Base-by-base conservation (phyloP, 2,888 invertebrate genomes). In the Mesorhabditis belari region DNA sequence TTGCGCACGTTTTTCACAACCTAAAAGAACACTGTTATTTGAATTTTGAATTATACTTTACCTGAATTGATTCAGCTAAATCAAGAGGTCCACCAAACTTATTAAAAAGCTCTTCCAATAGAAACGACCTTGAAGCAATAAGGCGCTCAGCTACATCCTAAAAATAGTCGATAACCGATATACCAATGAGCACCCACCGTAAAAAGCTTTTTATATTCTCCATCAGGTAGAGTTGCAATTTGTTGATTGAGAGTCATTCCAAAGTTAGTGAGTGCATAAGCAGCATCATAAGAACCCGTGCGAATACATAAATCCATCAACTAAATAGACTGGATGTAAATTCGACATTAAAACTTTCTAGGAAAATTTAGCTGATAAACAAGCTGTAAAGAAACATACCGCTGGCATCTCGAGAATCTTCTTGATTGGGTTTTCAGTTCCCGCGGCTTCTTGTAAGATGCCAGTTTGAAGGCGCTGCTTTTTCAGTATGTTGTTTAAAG, bases 241-340 rank as follows among this genome's bases (percentile, higher is more conserved):
- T 71, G 69, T 55, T 71, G 68, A 44, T 71, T 70, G 49, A 73
- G 63, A 12, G 65, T 64, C 67, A 73, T 67, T 52, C 77, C 79
- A 58, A 75, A 79, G 55, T 77, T 80, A 6, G 79, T 80, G n/a
- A 79, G 63, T 2, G 79, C 71, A 55, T 78, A 79, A 17, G 79
- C 79, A 0, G 73, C 61, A 25, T 79, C 79, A 56, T 79, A 79
- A 53, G 76, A 73, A 3, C 79, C 79, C 17, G 75, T 70, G 12
- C 77, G 71, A 54, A 79, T 75, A 58, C 77, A 79, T n/a, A 75
- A 61, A 53, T 79, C 77, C 79, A 79, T 79, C 58, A 73, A 65
- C 77, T 77, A 56, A 54, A 73, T n/a, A n/a, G n/a, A 61, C 4
- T 1, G 28, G 24, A 23, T 26, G 35, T 49, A 3, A 56, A 51